These are phyloP conservation scores for Therioaphis trifolii DNA, from an alignment of 2,888 invertebrate genomes.

Conservation along the genomic window DNA sequence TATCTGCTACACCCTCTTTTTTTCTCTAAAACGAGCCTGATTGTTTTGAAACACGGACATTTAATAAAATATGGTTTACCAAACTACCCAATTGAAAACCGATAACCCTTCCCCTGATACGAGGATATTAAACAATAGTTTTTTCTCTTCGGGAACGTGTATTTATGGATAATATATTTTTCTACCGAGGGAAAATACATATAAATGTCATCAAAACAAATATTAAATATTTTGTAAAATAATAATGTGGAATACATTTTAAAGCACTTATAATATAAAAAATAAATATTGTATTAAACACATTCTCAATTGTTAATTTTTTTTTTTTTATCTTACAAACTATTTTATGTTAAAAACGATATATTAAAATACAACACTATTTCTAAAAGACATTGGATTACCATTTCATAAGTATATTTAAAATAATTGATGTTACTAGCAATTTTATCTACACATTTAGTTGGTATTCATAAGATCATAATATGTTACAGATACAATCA, in stretches of 20 bases:
- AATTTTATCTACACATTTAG: too few species aligned
- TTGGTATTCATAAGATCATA: too few species aligned
- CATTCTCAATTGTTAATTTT: too few species aligned
- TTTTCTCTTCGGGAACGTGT: conserved; percentile 30
- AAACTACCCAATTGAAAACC: conserved; percentile 56
- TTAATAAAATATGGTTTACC: conserved; percentile 57
- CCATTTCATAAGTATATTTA: too few species aligned
- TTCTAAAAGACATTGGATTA: too few species aligned
- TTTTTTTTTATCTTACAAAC: too few species aligned
- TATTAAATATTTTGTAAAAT: neutral
- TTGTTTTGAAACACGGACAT: conserved; percentile 47
- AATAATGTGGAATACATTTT: neutral
- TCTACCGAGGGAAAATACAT: neutral
- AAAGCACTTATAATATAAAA: neutral
- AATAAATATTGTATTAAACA: too few species aligned
- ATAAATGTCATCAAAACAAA: neutral
- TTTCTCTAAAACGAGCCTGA: conserved; percentile 38
- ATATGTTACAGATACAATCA: too few species aligned
- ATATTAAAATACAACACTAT: too few species aligned
- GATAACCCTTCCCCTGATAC: conserved; percentile 48
- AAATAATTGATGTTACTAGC: too few species aligned
- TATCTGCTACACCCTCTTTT: conserved; percentile 45
- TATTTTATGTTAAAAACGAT: too few species aligned
- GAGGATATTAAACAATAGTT: conserved; percentile 48
- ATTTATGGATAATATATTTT: conserved; percentile 22